These are phyloP conservation scores for Pocota personata DNA, from an alignment of 2,888 invertebrate genomes.

Conservation along the genomic window DNA sequence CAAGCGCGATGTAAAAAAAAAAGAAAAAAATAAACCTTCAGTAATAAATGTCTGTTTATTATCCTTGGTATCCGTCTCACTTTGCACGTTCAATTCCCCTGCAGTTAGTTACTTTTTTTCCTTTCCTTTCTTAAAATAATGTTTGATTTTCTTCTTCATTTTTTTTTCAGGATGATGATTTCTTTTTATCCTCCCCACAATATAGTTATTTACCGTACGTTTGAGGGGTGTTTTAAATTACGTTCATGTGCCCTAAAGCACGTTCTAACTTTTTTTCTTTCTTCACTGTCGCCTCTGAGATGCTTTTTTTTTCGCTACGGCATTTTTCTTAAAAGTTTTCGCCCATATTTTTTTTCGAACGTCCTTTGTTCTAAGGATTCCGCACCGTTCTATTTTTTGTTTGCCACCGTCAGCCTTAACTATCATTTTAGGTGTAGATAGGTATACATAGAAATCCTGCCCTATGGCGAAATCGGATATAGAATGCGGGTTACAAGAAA, in stretches of 20 bases:
- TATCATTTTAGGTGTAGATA: slow-evolving; percentile 6
- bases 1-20: not conserved
- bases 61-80: slow-evolving; percentile 43
- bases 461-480: slow-evolving; percentile 18
- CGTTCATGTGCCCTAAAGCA: slow-evolving; percentile 40
- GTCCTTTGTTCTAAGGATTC: slow-evolving; percentile 17
- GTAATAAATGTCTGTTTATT: slow-evolving; percentile 55
- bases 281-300: slow-evolving; percentile 1
- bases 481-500: not conserved
- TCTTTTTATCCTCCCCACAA: slow-evolving; percentile 2
- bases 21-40: slow-evolving; percentile 23
- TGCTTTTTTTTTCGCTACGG: not conserved
- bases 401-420: slow-evolving; percentile 21
- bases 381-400: not conserved
- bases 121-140: slow-evolving; percentile 34
- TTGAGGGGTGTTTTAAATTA: slow-evolving; percentile 48
- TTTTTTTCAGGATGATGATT: not conserved
- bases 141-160: slow-evolving; percentile 31
- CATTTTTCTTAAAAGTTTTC: not conserved
- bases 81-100: slow-evolving; percentile 39
- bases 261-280: slow-evolving; percentile 25
- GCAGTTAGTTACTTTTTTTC: slow-evolving; percentile 21
- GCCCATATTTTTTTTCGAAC: not conserved
- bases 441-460: not conserved
- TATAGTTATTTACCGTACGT: slow-evolving; percentile 49